Evolutionary conservation across 2,888 invertebrate species (phyloP).

Genomic region (Caenorhabditis becei): DNA sequence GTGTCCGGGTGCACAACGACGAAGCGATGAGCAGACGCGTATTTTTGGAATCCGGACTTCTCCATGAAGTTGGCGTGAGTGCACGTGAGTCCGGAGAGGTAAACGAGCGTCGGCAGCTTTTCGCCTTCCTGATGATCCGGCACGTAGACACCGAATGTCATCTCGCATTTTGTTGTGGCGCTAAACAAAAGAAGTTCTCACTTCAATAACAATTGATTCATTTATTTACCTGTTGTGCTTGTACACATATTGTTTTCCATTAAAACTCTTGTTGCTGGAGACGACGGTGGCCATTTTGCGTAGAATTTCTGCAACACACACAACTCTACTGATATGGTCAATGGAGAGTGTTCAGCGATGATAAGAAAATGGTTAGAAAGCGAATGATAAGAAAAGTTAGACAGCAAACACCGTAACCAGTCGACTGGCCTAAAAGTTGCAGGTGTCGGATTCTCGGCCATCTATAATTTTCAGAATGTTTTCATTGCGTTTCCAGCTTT

Average conservation of each 20-base stretch:
- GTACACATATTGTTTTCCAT: slow-evolving; percentile 28
- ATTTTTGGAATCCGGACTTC: slow-evolving; percentile 95
- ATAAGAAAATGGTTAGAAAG: not conserved
- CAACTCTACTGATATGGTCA: not conserved
- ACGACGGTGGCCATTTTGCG: slow-evolving; percentile 54
- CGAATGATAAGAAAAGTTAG: slow-evolving; percentile 10
- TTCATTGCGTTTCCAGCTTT: not conserved
- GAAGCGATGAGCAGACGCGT: slow-evolving; percentile 86
- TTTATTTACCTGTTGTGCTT: slow-evolving; percentile 29
- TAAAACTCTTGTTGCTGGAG: slow-evolving; percentile 44
- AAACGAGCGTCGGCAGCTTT: slow-evolving; percentile 75
- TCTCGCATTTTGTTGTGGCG: slow-evolving; percentile 88
- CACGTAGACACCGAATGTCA: slow-evolving; percentile 94
- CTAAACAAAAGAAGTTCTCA: slow-evolving; percentile 84
- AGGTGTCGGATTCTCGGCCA: not conserved
- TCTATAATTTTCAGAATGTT: not conserved
- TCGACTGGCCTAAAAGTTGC: slow-evolving; percentile 12
- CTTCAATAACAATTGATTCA: too few relatives aligned
- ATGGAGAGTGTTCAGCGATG: not conserved
- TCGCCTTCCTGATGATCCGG: slow-evolving; percentile 86
- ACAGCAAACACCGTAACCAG: not conserved
- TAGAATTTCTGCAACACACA: slow-evolving; percentile 12
- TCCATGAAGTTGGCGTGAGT: slow-evolving; percentile 95
- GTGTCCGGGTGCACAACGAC: slow-evolving; percentile 96
- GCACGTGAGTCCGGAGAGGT: slow-evolving; percentile 86